A percentile compares a stretch with the other conserved stretches of the same genome.
Evolutionary conservation across 1,140 invertebrate species (phyloP).

Genomic region (Drosophila equinoxialis): DNA sequence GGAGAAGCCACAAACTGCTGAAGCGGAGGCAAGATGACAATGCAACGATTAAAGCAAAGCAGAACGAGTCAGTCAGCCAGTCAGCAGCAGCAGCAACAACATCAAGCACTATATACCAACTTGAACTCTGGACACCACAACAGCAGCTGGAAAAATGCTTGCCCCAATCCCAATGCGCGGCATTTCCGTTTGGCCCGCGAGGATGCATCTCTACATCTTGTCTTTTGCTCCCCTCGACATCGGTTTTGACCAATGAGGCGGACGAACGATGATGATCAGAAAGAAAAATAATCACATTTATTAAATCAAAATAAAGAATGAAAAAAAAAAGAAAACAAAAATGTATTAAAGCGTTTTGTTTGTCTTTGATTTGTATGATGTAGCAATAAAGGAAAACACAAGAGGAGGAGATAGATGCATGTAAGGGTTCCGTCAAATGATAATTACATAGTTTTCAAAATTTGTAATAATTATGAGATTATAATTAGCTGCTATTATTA

Average conservation of each 20-base stretch:
- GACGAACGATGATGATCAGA: slow-evolving; percentile 1
- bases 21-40: slow-evolving; percentile 63
- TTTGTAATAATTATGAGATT: not conserved
- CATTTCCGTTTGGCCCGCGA: slow-evolving; percentile 66
- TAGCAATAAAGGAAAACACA: not conserved
- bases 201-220: slow-evolving; percentile 37
- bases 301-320: slow-evolving; percentile 71
- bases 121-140: slow-evolving; percentile 58
- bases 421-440: not conserved
- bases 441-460: not conserved
- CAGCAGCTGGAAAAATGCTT: slow-evolving; percentile 73
- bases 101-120: slow-evolving; percentile 27
- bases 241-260: slow-evolving; percentile 19
- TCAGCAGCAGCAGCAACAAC: no score
- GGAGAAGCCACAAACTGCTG: slow-evolving; percentile 23
- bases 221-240: not conserved
- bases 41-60: slow-evolving; percentile 77
- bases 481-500: not conserved
- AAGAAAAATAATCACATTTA: slow-evolving; percentile 58
- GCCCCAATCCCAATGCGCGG: slow-evolving; percentile 68
- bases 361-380: slow-evolving; percentile 34
- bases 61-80: slow-evolving; percentile 40
- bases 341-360: slow-evolving; percentile 43
- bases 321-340: slow-evolving; percentile 24
- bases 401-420: not conserved